These are phyloP conservation scores for Eristalis tenax DNA, from an alignment of 2,888 invertebrate species.

Conservation along the genomic window DNA sequence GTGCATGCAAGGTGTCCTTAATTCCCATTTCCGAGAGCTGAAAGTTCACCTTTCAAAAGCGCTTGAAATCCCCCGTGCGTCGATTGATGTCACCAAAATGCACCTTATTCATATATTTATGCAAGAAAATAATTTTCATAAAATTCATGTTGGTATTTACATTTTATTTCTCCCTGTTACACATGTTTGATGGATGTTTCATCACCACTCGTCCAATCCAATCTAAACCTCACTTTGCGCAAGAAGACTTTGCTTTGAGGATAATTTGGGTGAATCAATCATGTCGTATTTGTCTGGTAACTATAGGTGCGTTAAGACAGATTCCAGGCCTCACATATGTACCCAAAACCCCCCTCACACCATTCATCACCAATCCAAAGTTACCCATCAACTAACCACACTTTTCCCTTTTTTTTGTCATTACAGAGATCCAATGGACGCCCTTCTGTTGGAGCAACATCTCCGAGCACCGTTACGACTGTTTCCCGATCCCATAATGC, in stretches of 20 bases:
- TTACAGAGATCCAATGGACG: constrained; percentile 81
- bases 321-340: neutral
- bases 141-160: constrained; percentile 58
- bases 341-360: neutral
- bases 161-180: constrained; percentile 66
- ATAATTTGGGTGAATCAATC: constrained; percentile 62
- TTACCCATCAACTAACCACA: constrained; percentile 7
- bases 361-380: neutral
- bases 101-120: neutral
- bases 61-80: neutral
- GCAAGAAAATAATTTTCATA: constrained; percentile 26
- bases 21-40: too few relatives aligned
- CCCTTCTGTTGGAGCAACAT: constrained; percentile 81
- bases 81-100: neutral
- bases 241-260: constrained; percentile 65
- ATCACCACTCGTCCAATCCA: neutral
- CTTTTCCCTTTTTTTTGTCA: neutral
- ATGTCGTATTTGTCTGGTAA: constrained; percentile 62
- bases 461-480: constrained; percentile 80
- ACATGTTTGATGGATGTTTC: constrained; percentile 49
- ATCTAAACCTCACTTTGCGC: constrained; percentile 16
- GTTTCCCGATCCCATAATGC: constrained; percentile 81
- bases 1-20: too few relatives aligned
- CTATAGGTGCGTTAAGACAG: constrained; percentile 45
- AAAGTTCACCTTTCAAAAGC: too few relatives aligned